These are phyloP conservation scores for Nomia melanderi DNA, from an alignment of 1,140 invertebrate genomes.

Conservation along the genomic window DNA sequence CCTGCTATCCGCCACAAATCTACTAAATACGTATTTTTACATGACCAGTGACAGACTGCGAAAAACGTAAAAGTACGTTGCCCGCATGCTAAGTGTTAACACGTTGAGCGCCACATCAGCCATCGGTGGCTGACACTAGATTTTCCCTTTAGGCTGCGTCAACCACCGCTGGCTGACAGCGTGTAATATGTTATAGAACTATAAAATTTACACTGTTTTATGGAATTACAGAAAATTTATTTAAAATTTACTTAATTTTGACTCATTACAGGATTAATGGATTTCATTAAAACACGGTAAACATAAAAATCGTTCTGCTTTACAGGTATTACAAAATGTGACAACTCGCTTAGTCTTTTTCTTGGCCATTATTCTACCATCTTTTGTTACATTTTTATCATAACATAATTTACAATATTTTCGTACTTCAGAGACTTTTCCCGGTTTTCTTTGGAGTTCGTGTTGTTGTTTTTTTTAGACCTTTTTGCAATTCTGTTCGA, in stretches of 20 bases:
- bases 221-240: not conserved
- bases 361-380: constrained; percentile 12
- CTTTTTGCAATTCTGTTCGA: constrained; percentile 12
- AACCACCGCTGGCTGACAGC: constrained; percentile 15
- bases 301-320: too few species aligned
- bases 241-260: constrained; percentile 7
- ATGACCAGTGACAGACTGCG: too few species aligned
- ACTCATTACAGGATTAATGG: constrained; percentile 2
- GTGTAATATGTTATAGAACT: too few species aligned
- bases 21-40: too few species aligned
- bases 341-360: constrained; percentile 14
- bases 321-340: constrained; percentile 45
- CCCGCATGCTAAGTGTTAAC: not conserved
- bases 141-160: constrained; percentile 22
- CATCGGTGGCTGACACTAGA: constrained; percentile 16
- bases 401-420: constrained; percentile 38
- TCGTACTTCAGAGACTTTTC: constrained; percentile 15
- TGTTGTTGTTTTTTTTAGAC: not conserved
- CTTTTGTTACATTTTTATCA: constrained; percentile 12
- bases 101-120: too few species aligned
- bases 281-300: too few species aligned
- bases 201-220: too few species aligned
- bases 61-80: too few species aligned
- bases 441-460: constrained; percentile 7
- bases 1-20: too few species aligned